Evolutionary conservation across 2,888 invertebrate species (phyloP).

Genomic region (Eulithis testata): DNA sequence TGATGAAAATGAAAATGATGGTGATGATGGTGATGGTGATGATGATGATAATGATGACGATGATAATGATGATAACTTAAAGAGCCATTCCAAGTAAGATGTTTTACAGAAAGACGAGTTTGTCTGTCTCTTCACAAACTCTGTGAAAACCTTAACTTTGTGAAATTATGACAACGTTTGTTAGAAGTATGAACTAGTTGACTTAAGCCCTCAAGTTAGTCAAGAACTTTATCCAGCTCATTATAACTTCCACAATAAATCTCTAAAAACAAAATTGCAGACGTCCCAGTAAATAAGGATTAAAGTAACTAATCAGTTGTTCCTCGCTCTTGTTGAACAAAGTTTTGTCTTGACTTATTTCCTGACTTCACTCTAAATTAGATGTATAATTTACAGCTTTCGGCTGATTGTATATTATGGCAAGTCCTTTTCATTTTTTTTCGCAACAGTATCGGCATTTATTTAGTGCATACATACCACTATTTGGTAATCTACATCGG

Average conservation of each 20-base stretch:
- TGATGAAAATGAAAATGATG: too few species aligned
- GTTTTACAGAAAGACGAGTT: neutral
- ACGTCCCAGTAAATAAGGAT: constrained; percentile 79
- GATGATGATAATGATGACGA: too few species aligned
- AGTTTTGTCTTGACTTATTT: constrained; percentile 79
- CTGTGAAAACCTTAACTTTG: neutral
- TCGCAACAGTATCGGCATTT: too few species aligned
- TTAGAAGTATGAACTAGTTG: constrained; percentile 22
- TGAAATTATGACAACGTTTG: constrained; percentile 16
- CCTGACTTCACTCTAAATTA: constrained; percentile 34
- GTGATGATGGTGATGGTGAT: too few species aligned
- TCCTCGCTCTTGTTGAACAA: constrained; percentile 65
- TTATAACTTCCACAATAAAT: constrained; percentile 77
- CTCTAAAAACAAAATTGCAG: constrained; percentile 68
- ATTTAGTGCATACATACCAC: too few species aligned
- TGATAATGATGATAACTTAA: too few species aligned
- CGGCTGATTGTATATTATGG: too few species aligned
- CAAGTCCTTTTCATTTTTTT: too few species aligned
- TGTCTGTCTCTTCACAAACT: neutral
- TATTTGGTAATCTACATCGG: too few species aligned
- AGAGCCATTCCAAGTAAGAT: neutral
- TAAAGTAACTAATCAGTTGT: constrained; percentile 79
- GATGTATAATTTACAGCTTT: neutral
- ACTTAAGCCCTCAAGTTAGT: constrained; percentile 39
- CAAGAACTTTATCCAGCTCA: constrained; percentile 59